These are phyloP conservation scores for Acanthosepion pharaonis DNA, from an alignment of 2,888 invertebrate species.

Conservation along the genomic window DNA sequence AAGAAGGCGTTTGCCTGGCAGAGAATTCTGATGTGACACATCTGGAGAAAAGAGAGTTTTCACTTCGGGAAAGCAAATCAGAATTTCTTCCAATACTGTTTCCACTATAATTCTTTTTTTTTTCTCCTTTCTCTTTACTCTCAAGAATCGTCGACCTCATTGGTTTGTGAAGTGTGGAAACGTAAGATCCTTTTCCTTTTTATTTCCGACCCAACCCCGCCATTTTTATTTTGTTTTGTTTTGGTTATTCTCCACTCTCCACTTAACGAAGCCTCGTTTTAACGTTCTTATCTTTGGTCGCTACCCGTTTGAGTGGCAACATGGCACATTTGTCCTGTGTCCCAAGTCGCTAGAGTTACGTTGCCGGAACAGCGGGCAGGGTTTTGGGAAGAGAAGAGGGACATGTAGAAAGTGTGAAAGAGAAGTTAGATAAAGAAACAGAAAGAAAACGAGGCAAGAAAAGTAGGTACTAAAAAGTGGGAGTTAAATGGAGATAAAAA, in stretches of 20 bases:
- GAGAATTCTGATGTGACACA: not conserved
- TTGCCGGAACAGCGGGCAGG: too few species aligned
- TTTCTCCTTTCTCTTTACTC: not conserved
- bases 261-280: not conserved
- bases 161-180: slow-evolving; percentile 9
- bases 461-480: too few species aligned
- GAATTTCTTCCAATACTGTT: not conserved
- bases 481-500: too few species aligned
- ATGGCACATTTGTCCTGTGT: too few species aligned
- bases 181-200: not conserved
- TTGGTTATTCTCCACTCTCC: not conserved
- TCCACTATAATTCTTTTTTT: not conserved
- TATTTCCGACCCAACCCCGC: too few species aligned
- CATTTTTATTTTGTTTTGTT: too few species aligned
- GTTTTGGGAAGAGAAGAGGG: too few species aligned
- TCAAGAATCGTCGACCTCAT: not conserved
- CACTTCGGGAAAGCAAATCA: not conserved
- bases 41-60: not conserved
- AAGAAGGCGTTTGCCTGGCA: not conserved
- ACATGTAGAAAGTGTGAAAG: too few species aligned
- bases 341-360: too few species aligned
- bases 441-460: too few species aligned
- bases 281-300: not conserved
- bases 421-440: too few species aligned
- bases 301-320: not conserved